phyloP scores from a whole-genome alignment of 2,113 vertebrate species.

The Xiphophorus couchianus region DNA sequence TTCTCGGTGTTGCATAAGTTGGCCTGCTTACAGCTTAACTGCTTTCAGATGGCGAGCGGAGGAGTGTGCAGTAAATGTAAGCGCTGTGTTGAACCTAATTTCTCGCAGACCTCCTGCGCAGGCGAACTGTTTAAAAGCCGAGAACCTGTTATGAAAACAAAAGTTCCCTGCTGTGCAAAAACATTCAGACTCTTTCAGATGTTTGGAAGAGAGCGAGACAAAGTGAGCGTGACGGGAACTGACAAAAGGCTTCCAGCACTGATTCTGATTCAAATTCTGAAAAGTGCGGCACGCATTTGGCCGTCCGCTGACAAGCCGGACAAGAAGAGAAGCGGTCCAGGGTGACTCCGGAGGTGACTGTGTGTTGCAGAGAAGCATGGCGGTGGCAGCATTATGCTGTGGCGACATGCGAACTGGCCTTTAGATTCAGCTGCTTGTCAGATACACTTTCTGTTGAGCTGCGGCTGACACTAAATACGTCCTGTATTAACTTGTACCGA shows the following conservation, averaged over 20 bases:
- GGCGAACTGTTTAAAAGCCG: neutral
- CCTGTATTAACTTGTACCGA: no score
- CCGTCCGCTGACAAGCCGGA: neutral
- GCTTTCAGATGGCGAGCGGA: conserved; percentile 36
- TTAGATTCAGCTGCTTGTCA: no score
- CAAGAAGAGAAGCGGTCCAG: neutral
- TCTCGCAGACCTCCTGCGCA: neutral
- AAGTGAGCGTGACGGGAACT: neutral
- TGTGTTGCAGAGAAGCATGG: no score
- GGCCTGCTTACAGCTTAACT: conserved; percentile 42
- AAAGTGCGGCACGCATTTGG: neutral
- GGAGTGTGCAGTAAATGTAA: neutral
- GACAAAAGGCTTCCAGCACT: no score
- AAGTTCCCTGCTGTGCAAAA: neutral
- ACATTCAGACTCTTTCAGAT: neutral
- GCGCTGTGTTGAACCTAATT: neutral
- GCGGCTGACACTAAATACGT: no score
- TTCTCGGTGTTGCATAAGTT: neutral
- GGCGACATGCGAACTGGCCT: no score
- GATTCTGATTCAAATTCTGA: neutral
- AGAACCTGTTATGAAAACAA: neutral
- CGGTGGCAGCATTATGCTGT: no score
- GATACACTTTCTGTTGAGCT: no score
- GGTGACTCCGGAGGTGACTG: neutral
- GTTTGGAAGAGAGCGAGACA: neutral